Evolutionary conservation across 2,888 invertebrate species (phyloP), one percentile per base, ranked within the genome.

Genomic region (Xestobium rufovillosum): DNA sequence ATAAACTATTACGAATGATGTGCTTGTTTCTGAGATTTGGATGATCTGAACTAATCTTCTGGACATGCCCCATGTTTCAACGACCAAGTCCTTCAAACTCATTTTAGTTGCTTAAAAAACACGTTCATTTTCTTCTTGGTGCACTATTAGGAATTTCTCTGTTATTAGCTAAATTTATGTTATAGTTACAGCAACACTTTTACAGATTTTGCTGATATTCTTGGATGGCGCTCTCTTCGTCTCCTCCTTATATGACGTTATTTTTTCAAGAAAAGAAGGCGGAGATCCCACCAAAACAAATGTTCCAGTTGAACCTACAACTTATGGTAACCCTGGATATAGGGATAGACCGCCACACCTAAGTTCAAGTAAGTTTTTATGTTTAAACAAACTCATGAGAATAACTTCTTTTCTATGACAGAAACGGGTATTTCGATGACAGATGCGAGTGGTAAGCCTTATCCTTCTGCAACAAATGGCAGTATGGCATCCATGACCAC

Each of bases 241-340:
- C 44, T 78, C 82, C 68, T 75, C 85, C 3, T 60, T 88, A 35
- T 88, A 88, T 65, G 89, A 89, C 65, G 76, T 85, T 49, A 68
- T 88, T 55, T 85, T 81, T 61, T 76, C 87, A 10, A 71, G 84
- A 48, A 73, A 81, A 42, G 69, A 70, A 14, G 85, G 85, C 4
- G 88, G 88, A 9, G 88, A 89, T 65, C 89, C 89, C 1, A 88
- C 88, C 26, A 61, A 72, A 43, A 72, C 76, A 47, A 67, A 70
- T 17, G 68, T 69, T 2, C 75, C 73, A 41, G 51, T 50, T 12
- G 76, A 76, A 40, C 77, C 78, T 13, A 81, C 83, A 26, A 87
- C 88, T 23, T 86, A 83, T 60, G 85, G 85, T 53, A 89, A 89
- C 69, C 88, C 88, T 3, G 87, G 88, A 19, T 89, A 83, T 61